Evolutionary conservation across 1,140 invertebrate species (phyloP).

Genomic region (Lordiphosa mommai): DNA sequence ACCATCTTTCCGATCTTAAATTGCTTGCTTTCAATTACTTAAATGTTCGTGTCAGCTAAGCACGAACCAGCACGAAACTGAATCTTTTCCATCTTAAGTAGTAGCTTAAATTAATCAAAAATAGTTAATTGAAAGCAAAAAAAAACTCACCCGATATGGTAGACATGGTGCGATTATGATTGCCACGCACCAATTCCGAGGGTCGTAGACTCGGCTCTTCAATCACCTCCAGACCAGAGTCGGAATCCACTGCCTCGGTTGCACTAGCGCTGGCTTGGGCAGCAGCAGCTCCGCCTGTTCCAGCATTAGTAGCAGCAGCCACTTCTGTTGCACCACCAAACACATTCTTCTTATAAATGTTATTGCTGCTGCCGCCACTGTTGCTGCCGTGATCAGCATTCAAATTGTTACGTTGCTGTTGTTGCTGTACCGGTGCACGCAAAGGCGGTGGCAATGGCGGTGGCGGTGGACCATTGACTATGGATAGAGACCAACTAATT

Average conservation of each 20-base stretch:
- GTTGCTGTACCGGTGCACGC: slow-evolving; percentile 70
- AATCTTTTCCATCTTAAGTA: too few species aligned
- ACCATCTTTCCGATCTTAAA: too few species aligned
- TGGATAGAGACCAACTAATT: not conserved
- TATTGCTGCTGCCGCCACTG: slow-evolving; percentile 17
- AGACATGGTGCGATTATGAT: slow-evolving; percentile 79
- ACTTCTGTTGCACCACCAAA: slow-evolving; percentile 10
- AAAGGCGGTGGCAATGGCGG: slow-evolving; percentile 83
- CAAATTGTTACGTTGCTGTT: slow-evolving; percentile 49
- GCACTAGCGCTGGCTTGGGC: not conserved
- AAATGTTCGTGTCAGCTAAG: too few species aligned
- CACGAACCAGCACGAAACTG: too few species aligned
- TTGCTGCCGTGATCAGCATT: slow-evolving; percentile 24
- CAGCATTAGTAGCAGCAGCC: not conserved
- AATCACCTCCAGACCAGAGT: slow-evolving; percentile 81
- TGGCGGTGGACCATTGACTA: slow-evolving; percentile 81
- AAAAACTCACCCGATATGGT: slow-evolving; percentile 74
- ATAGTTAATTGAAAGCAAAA: too few species aligned
- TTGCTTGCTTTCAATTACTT: too few species aligned
- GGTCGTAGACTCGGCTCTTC: slow-evolving; percentile 83
- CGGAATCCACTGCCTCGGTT: slow-evolving; percentile 65
- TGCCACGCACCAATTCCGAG: slow-evolving; percentile 82
- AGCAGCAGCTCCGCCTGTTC: slow-evolving; percentile 4
- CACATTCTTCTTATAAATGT: slow-evolving; percentile 47
- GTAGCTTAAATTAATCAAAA: too few species aligned